Evolutionary conservation across 2,797 vertebrate species (phyloP), one percentile per base, ranked within the genome.

Genomic region (Tenualosa thibaudeaui): DNA sequence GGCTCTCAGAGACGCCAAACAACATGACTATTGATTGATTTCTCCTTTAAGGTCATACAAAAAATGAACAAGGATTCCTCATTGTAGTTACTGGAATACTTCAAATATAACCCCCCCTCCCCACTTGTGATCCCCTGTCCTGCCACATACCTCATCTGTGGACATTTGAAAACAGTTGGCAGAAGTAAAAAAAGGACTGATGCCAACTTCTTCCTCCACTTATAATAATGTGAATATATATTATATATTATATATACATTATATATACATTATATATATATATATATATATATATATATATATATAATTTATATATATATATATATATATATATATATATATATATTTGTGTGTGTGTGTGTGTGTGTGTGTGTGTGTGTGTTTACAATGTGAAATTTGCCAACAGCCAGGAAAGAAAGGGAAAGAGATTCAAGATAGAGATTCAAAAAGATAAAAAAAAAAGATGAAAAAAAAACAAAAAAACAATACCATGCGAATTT

Each of bases 341-440:
- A n/a, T n/a, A n/a, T n/a, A n/a, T n/a, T n/a, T n/a, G n/a, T n/a
- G n/a, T n/a, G n/a, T n/a, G n/a, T n/a, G n/a, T n/a, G n/a, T n/a
- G n/a, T n/a, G n/a, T n/a, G n/a, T n/a, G n/a, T n/a, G n/a, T n/a
- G n/a, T n/a, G n/a, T n/a, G n/a, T n/a, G n/a, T n/a, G n/a, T n/a
- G n/a, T n/a, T n/a, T n/a, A n/a, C n/a, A n/a, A 84, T 88, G 91
- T 83, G 51, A 93, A 93, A 94, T 94, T 93, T 89, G 91, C 82
- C 88, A 90, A 90, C 88, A 87, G 85, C 87, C 60, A 62, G 60
- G 22, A 62, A 62, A 24, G n/a, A 9, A 2, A 31, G 31, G 31
- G 31, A 31, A 31, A 31, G 31, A 31, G 31, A 31, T 31, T 31
- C 31, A 31, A 31, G 31, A 31, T 31, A 31, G 31, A 31, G 31